A percentile compares a stretch with the other conserved stretches of the same genome.
Conservation (phyloP, 2,888 invertebrate genomes). For the Euplagia quadripunctaria region DNA sequence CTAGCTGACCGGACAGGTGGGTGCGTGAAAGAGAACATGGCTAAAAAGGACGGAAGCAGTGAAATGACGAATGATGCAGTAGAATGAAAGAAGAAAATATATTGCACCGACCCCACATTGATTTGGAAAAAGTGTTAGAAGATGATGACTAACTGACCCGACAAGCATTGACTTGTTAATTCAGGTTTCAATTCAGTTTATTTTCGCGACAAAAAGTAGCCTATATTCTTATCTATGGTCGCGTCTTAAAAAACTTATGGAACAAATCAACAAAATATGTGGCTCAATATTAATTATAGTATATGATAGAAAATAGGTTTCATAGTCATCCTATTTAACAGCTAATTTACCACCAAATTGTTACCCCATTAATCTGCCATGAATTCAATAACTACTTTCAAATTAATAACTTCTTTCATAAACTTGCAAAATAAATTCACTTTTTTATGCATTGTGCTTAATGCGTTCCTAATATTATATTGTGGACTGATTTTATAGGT, state of each 20-base stretch:
- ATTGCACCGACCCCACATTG: no score
- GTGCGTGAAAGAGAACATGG: no score
- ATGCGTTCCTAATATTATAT: slow-evolving; percentile 50
- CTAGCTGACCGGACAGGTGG: no score
- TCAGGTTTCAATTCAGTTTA: neutral
- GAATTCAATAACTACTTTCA: slow-evolving; percentile 12
- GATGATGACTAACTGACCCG: neutral
- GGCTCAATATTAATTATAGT: no score
- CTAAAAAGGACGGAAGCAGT: no score
- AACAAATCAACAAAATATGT: no score
- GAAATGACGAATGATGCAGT: neutral
- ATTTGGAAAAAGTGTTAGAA: neutral
- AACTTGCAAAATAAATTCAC: slow-evolving; percentile 29
- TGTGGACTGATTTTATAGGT: slow-evolving; percentile 28
- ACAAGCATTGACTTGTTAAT: rapidly evolving
- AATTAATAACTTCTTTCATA: slow-evolving; percentile 26
- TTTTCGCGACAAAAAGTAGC: neutral
- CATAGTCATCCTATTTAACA: neutral
- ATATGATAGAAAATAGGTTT: neutral
- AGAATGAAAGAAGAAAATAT: neutral
- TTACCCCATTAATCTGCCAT: slow-evolving; percentile 2
- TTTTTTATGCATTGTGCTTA: slow-evolving; percentile 40
- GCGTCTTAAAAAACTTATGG: no score
- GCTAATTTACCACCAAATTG: no score
- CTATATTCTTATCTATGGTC: no score